Percentiles rank a stretch among this genome's conserved stretches.
These are phyloP conservation scores for Syncerus caffer DNA, from an alignment of 2,797 vertebrate genomes.

Conservation along the genomic window DNA sequence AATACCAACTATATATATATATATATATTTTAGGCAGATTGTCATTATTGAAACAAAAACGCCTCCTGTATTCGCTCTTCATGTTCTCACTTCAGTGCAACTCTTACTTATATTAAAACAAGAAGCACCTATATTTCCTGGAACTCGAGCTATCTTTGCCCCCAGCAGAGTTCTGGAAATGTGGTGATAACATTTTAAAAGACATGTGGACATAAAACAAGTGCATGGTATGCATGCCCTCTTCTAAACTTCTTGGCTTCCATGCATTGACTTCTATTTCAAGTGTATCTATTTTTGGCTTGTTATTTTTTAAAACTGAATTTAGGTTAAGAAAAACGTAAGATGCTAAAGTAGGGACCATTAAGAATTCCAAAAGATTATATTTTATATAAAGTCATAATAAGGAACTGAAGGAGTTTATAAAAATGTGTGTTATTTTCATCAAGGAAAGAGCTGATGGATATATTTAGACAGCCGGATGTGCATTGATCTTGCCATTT, in stretches of 20 bases:
- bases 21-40: background rate
- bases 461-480: slow-evolving; percentile 50
- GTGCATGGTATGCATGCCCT: background rate
- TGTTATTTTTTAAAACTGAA: slow-evolving; percentile 35
- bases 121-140: background rate
- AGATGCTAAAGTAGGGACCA: slow-evolving; percentile 22
- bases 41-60: background rate
- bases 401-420: slow-evolving; percentile 55
- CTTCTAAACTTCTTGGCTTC: slow-evolving; percentile 32
- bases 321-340: slow-evolving; percentile 45
- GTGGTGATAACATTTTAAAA: slow-evolving; percentile 50
- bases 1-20: background rate
- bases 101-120: background rate
- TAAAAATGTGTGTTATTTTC: slow-evolving; percentile 49
- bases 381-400: slow-evolving; percentile 56
- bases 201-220: background rate
- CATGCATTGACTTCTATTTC: slow-evolving; percentile 49
- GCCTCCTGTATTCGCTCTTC: background rate
- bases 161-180: slow-evolving; percentile 5
- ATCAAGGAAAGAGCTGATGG: background rate
- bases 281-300: slow-evolving; percentile 48
- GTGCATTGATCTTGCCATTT: background rate
- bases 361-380: slow-evolving; percentile 49
- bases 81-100: background rate
- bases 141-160: background rate